phyloP scores from a whole-genome alignment of 2,113 vertebrate genomes.

The Aptenodytes patagonicus region DNA sequence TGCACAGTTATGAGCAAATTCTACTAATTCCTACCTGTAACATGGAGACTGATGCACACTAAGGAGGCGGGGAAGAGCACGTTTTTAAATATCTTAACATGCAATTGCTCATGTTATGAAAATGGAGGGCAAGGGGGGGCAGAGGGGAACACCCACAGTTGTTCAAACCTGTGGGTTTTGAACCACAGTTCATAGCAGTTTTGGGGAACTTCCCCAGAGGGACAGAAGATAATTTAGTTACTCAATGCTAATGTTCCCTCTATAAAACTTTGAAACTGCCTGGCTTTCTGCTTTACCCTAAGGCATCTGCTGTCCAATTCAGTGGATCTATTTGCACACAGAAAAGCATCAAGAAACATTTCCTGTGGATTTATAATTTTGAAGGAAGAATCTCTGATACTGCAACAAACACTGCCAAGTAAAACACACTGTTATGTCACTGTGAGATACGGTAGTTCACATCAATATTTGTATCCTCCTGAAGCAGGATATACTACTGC shows the following conservation, averaged over 20 bases:
- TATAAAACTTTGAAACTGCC: background rate
- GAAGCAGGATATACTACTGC: background rate
- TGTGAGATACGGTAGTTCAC: background rate
- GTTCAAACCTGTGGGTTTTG: background rate
- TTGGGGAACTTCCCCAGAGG: background rate
- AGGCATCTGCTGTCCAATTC: background rate
- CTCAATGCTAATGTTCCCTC: background rate
- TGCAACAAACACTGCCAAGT: background rate
- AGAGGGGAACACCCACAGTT: background rate
- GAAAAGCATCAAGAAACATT: background rate
- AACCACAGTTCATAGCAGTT: background rate
- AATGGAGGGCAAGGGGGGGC: background rate
- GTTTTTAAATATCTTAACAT: background rate
- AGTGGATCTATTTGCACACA: background rate
- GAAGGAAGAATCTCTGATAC: background rate
- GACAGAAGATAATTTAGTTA: background rate
- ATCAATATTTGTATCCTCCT: background rate
- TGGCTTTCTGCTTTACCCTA: background rate
- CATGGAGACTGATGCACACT: background rate
- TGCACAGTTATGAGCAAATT: background rate
- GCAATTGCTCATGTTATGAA: background rate
- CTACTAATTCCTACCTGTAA: background rate
- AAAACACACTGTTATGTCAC: background rate
- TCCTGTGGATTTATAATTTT: background rate
- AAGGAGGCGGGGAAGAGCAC: background rate